Conservation (phyloP, 2,113 vertebrate species). For the Nesogale talazaci region DNA sequence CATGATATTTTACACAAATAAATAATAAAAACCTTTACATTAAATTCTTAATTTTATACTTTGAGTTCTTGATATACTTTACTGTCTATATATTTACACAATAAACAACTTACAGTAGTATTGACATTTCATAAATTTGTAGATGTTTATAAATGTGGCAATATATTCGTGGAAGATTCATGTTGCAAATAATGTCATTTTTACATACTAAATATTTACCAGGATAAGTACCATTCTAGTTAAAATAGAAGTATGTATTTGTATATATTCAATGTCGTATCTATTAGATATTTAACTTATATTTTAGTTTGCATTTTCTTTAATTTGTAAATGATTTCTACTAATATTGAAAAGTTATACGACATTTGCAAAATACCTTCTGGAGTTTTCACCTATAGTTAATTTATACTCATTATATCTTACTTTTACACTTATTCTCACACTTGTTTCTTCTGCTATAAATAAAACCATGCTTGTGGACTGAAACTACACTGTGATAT, state of each 20-base stretch:
- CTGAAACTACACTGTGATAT: neutral
- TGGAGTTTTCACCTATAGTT: neutral
- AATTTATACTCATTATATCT: neutral
- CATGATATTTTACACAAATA: neutral
- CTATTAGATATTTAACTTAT: conserved; percentile 41
- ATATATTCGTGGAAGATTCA: conserved; percentile 78
- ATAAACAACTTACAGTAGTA: neutral
- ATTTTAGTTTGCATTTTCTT: neutral
- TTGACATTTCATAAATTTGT: neutral
- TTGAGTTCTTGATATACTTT: neutral
- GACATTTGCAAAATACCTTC: neutral
- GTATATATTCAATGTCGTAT: neutral
- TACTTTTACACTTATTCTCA: neutral
- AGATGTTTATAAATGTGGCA: neutral
- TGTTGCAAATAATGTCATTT: conserved; percentile 82
- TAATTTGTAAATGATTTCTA: neutral
- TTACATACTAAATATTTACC: conserved; percentile 81
- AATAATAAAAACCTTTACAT: neutral
- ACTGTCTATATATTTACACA: neutral
- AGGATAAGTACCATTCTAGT: conserved; percentile 65
- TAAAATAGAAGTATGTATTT: conserved; percentile 9
- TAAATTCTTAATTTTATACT: neutral
- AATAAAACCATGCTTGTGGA: neutral
- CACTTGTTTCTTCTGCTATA: neutral
- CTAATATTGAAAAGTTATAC: neutral